phyloP scores from a whole-genome alignment of 2,113 vertebrate species.

The Henicopernis longicauda region DNA sequence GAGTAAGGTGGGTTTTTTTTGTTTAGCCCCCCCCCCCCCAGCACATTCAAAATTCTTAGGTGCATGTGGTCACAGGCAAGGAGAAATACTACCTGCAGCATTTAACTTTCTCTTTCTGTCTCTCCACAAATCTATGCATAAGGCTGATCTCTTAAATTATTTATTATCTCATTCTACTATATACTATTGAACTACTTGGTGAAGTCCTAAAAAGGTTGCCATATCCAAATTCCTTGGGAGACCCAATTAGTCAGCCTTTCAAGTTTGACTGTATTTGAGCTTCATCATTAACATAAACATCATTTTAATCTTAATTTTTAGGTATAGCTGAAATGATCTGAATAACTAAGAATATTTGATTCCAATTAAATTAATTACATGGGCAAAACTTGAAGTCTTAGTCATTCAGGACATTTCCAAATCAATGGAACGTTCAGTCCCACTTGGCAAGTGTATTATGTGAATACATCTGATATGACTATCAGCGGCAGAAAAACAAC shows the following conservation, averaged over 20 bases:
- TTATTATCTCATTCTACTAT: background rate
- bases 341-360: background rate
- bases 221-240: background rate
- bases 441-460: background rate
- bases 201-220: background rate
- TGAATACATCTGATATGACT: background rate
- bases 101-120: background rate
- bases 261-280: background rate
- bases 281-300: background rate
- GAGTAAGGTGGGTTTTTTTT: too few relatives aligned
- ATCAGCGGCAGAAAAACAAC: background rate
- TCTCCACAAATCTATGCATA: background rate
- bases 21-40: too few relatives aligned
- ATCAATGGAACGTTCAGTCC: background rate
- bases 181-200: background rate
- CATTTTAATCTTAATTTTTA: background rate
- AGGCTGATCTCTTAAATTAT: background rate
- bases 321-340: background rate
- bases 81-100: background rate
- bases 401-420: background rate
- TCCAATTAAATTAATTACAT: conserved; percentile 8
- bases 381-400: conserved; percentile 12
- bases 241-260: background rate
- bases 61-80: background rate
- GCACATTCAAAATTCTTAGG: background rate